A percentile compares a stretch with the other conserved stretches of the same genome.
Evolutionary conservation across 2,797 vertebrate genomes (phyloP).

Genomic region (Podarcis lilfordi): DNA sequence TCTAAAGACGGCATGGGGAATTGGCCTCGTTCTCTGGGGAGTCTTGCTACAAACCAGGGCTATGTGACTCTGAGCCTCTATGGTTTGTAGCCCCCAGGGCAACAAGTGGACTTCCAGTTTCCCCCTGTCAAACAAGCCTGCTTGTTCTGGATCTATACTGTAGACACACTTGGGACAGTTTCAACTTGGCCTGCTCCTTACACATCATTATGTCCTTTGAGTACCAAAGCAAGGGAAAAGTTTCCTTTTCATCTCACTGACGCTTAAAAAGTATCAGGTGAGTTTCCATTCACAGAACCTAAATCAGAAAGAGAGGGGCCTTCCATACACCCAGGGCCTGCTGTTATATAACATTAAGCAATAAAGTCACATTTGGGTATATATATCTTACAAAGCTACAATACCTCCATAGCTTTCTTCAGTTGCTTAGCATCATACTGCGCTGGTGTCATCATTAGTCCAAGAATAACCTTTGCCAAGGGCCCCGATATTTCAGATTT

Average conservation of each 20-base stretch:
- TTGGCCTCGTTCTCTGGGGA: neutral
- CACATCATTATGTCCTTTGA: neutral
- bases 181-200: neutral
- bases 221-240: neutral
- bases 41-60: neutral
- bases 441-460: conserved; percentile 91
- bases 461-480: conserved; percentile 89
- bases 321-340: neutral
- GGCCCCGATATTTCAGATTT: conserved; percentile 95
- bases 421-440: conserved; percentile 97
- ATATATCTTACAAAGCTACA: neutral
- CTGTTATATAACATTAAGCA: neutral
- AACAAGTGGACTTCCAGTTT: neutral
- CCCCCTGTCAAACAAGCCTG: neutral
- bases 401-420: conserved; percentile 95
- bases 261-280: neutral
- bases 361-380: neutral
- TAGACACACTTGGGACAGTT: too few species aligned
- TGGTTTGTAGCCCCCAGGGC: too few species aligned
- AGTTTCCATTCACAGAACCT: neutral
- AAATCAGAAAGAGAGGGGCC: too few species aligned
- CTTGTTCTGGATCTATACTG: neutral
- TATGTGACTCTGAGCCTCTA: neutral
- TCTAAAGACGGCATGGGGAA: too few species aligned
- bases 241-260: neutral